Evolutionary conservation across 2,888 invertebrate species (phyloP).

Genomic region (Oxycera nigricornis): DNA sequence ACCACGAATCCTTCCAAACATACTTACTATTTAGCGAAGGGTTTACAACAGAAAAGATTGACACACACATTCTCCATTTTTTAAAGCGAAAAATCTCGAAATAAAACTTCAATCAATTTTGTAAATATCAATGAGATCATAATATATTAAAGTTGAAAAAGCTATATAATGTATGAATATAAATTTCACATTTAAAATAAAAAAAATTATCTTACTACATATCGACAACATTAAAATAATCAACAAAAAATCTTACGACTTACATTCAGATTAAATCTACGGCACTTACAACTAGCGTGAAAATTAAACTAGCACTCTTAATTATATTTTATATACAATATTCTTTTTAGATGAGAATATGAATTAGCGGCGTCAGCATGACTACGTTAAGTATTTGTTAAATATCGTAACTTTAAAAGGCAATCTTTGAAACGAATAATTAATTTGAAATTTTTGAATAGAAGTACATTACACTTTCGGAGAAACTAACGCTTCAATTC

Average conservation of each 20-base stretch:
- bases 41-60: too few relatives aligned
- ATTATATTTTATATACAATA: neutral
- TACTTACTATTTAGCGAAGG: too few relatives aligned
- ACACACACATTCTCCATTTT: too few relatives aligned
- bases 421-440: too few relatives aligned
- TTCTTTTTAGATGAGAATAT: neutral
- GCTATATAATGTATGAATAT: slow-evolving; percentile 13
- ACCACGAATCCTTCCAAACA: too few relatives aligned
- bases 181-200: slow-evolving; percentile 16
- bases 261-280: slow-evolving; percentile 6
- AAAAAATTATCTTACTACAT: slow-evolving; percentile 31
- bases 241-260: slow-evolving; percentile 38
- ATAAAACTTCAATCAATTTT: slow-evolving; percentile 24
- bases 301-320: neutral
- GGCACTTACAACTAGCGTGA: neutral
- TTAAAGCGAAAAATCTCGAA: too few relatives aligned
- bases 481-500: too few relatives aligned
- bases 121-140: slow-evolving; percentile 44
- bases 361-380: neutral
- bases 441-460: too few relatives aligned
- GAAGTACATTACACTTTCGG: too few relatives aligned
- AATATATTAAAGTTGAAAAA: slow-evolving; percentile 46
- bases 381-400: neutral
- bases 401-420: neutral
- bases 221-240: slow-evolving; percentile 45